Conservation (phyloP, 2,113 vertebrate genomes). For the Toxotes jaculatrix region DNA sequence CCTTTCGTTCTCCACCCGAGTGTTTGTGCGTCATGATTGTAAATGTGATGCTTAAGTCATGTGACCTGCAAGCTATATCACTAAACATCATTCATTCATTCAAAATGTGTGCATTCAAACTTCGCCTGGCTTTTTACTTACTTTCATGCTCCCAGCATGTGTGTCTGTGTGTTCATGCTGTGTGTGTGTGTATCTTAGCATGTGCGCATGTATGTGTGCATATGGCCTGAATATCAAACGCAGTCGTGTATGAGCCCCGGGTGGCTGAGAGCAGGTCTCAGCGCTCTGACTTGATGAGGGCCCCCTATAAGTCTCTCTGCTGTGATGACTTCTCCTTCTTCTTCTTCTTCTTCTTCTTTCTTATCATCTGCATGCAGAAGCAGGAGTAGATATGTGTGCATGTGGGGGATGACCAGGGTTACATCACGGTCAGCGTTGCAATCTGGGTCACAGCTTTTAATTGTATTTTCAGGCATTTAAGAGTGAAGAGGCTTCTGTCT, state of each 20-base stretch:
- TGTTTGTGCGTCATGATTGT: not conserved
- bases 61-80: not conserved
- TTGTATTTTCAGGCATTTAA: slow-evolving; percentile 58
- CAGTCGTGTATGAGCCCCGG: slow-evolving; percentile 20
- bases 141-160: not conserved
- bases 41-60: not conserved
- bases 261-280: slow-evolving; percentile 48
- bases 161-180: not conserved
- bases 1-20: not conserved
- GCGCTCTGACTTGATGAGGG: slow-evolving; percentile 49
- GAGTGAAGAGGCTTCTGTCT: slow-evolving; percentile 14
- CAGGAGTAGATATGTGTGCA: slow-evolving; percentile 10
- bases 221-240: slow-evolving; percentile 52
- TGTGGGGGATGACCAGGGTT: slow-evolving; percentile 35
- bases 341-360: slow-evolving; percentile 33
- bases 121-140: not conserved
- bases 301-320: slow-evolving; percentile 33
- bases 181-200: not conserved
- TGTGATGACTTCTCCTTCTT: slow-evolving; percentile 21
- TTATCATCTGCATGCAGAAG: slow-evolving; percentile 65
- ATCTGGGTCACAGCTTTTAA: slow-evolving; percentile 66
- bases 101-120: slow-evolving; percentile 13
- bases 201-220: not conserved
- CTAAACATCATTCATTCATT: not conserved
- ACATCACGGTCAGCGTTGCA: slow-evolving; percentile 32